Conservation (phyloP, 2,888 invertebrate species). For the Pollenia griseotomentosa region DNA sequence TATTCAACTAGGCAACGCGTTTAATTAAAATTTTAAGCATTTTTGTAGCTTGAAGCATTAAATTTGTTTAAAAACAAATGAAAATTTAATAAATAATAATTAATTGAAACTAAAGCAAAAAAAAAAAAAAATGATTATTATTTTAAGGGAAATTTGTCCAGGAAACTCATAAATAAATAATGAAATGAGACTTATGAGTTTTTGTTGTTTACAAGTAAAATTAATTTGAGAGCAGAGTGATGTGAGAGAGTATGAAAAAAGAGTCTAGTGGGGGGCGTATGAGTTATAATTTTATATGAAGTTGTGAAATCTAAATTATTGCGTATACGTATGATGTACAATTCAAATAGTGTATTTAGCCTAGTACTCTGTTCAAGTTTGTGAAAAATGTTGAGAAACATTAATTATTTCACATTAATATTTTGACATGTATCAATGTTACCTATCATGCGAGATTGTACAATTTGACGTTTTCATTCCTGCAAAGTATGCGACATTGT, state of each 20-base stretch:
- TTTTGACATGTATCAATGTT: too few relatives aligned
- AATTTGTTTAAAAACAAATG: conserved; percentile 63
- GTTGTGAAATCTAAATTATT: background rate
- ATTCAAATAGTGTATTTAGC: background rate
- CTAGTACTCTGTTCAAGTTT: too few relatives aligned
- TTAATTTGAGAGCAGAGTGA: background rate
- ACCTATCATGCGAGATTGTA: too few relatives aligned
- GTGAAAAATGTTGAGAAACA: too few relatives aligned
- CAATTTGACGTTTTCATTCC: too few relatives aligned
- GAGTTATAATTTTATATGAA: conserved; percentile 16
- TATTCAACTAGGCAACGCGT: conserved; percentile 57
- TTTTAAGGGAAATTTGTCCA: background rate
- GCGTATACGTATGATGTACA: conserved; percentile 22
- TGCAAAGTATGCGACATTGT: too few relatives aligned
- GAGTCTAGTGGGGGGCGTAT: conserved; percentile 27
- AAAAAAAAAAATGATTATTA: background rate
- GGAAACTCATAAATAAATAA: conserved; percentile 9
- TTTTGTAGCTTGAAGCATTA: conserved; percentile 64
- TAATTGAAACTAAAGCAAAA: conserved; percentile 18
- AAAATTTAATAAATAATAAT: conserved; percentile 31
- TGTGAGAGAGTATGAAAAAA: background rate
- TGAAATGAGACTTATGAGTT: conserved; percentile 9
- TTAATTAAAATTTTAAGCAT: conserved; percentile 24
- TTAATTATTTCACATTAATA: too few relatives aligned
- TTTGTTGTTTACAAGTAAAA: background rate